phyloP scores from a whole-genome alignment of 1,140 invertebrate species.

The Mizuhopecten yessoensis region DNA sequence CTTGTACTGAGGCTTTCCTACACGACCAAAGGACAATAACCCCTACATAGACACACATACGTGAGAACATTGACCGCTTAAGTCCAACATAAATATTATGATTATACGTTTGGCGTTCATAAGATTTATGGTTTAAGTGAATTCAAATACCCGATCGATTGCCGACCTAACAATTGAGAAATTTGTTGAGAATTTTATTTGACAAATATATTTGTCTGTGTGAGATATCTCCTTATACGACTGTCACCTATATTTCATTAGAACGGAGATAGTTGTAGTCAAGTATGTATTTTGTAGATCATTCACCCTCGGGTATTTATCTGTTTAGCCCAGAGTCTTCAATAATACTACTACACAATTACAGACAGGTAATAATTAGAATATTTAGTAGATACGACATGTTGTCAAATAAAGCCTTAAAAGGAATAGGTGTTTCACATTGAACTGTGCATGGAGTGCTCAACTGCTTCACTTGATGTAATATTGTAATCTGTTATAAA shows the following conservation, averaged over 20 bases:
- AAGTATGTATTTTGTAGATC: not conserved
- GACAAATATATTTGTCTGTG: slow-evolving; percentile 17
- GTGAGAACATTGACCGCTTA: not conserved
- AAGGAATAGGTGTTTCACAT: no score
- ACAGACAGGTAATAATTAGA: not conserved
- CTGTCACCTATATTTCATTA: not conserved
- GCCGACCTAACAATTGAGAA: not conserved
- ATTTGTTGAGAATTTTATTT: slow-evolving; percentile 14
- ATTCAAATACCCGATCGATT: slow-evolving; percentile 20
- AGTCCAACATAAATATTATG: slow-evolving; percentile 18
- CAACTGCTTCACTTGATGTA: no score
- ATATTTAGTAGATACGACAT: not conserved
- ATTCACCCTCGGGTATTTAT: not conserved
- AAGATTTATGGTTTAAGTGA: slow-evolving; percentile 12
- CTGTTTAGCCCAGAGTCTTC: not conserved
- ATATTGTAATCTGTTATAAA: no score
- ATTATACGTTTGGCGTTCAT: not conserved
- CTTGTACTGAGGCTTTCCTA: not conserved
- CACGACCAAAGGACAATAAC: slow-evolving; percentile 11
- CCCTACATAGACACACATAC: not conserved
- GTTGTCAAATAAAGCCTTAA: not conserved
- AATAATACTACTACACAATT: not conserved
- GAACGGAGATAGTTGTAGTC: not conserved
- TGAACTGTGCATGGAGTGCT: no score
- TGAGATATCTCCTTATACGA: not conserved